phyloP scores from a whole-genome alignment of 2,888 invertebrate genomes.

The Volucella inanis region DNA sequence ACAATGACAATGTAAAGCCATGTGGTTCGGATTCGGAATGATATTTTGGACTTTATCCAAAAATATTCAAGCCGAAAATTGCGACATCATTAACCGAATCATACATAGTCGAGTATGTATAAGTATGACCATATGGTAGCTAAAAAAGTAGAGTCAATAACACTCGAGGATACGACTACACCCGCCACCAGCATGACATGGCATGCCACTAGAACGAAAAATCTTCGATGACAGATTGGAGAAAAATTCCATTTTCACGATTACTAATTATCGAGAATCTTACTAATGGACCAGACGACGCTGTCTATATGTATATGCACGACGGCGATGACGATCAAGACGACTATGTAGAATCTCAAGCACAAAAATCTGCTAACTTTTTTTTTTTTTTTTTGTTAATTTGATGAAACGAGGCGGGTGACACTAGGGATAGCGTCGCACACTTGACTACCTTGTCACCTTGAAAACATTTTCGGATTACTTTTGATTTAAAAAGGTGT shows the following conservation, averaged over 20 bases:
- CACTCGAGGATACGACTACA: conserved; percentile 19
- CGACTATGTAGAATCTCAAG: neutral
- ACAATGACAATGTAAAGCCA: conserved; percentile 47
- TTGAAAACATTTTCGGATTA: conserved; percentile 44
- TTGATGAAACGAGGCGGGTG: neutral
- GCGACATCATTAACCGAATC: conserved; percentile 56
- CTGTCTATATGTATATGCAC: neutral
- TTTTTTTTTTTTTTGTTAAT: neutral
- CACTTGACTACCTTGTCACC: conserved; percentile 32
- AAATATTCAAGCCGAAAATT: conserved; percentile 44
- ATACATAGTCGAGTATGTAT: neutral
- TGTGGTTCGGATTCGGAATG: conserved; percentile 39
- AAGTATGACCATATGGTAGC: neutral
- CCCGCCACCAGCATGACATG: neutral
- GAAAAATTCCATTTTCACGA: conserved; percentile 52
- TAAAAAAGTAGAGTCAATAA: conserved; percentile 11
- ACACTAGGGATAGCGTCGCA: neutral
- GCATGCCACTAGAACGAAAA: neutral
- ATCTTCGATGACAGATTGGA: conserved; percentile 45
- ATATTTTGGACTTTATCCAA: conserved; percentile 66
- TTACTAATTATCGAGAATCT: conserved; percentile 56
- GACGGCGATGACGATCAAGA: neutral
- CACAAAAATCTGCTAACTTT: conserved; percentile 31
- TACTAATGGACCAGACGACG: conserved; percentile 48
- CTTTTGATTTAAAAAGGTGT: conserved; percentile 20